These are phyloP conservation scores for Tenthredo mesomela DNA, from an alignment of 2,888 invertebrate species.

Conservation along the genomic window DNA sequence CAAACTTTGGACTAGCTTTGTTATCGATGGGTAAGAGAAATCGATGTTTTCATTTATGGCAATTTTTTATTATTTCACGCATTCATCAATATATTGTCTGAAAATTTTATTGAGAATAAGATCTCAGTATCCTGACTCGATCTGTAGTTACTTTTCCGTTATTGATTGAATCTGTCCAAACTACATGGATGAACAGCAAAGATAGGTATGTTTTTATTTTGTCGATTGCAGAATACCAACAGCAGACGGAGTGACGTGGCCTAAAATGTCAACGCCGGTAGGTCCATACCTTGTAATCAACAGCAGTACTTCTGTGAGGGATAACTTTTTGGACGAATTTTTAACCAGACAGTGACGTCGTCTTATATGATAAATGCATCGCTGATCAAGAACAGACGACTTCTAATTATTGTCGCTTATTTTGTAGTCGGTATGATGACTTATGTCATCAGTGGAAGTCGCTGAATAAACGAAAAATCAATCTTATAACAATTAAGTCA, in stretches of 20 bases:
- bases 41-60: background rate
- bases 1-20: slow-evolving; percentile 28
- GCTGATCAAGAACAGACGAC: no score
- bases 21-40: slow-evolving; percentile 24
- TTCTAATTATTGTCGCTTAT: no score
- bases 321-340: slow-evolving; percentile 23
- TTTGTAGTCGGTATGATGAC: no score
- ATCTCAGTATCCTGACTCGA: no score
- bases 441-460: background rate
- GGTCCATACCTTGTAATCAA: slow-evolving; percentile 68
- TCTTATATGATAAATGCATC: no score
- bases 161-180: background rate
- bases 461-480: no score
- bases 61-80: background rate
- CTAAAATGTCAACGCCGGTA: slow-evolving; percentile 60
- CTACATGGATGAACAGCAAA: background rate
- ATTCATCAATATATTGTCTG: background rate
- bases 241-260: slow-evolving; percentile 61
- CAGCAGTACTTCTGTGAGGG: slow-evolving; percentile 9
- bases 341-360: no score
- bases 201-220: background rate
- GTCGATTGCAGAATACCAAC: slow-evolving; percentile 58
- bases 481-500: no score
- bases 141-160: background rate
- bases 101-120: background rate